Conservation (phyloP, 2,113 vertebrate genomes). For the Gila orcuttii region DNA sequence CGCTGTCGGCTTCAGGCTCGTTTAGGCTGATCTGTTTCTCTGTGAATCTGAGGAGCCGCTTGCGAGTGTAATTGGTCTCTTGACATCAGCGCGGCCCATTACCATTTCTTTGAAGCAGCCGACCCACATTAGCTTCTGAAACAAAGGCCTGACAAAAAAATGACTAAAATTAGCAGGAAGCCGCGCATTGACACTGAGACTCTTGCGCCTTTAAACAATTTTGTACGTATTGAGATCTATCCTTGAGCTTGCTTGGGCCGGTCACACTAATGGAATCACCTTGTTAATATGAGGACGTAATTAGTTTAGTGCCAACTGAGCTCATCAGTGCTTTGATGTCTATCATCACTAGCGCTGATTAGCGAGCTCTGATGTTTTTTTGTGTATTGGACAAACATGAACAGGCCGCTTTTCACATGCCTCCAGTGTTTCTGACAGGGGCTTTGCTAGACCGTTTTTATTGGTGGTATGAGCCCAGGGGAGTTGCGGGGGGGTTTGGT, state of each 20-base stretch:
- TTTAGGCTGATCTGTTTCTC: not conserved
- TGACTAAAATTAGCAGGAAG: conserved; percentile 62
- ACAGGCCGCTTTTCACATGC: not conserved
- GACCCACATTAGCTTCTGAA: conserved; percentile 69
- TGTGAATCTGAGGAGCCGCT: conserved; percentile 51
- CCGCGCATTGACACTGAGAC: too few species aligned
- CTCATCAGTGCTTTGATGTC: conserved; percentile 38
- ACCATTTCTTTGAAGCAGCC: conserved; percentile 77
- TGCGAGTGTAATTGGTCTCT: conserved; percentile 76
- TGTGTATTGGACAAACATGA: not conserved
- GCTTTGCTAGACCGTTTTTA: too few species aligned
- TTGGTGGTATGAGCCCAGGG: too few species aligned
- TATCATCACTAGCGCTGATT: conserved; percentile 27
- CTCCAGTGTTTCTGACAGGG: not conserved
- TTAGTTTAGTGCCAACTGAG: not conserved
- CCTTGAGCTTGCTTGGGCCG: not conserved
- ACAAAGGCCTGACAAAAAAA: conserved; percentile 73
- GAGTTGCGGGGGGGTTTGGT: too few species aligned
- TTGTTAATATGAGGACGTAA: not conserved
- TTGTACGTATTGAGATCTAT: not conserved
- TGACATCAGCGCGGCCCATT: conserved; percentile 73
- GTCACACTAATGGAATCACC: not conserved
- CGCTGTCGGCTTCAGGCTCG: too few species aligned
- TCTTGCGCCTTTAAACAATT: not conserved
- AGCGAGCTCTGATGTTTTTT: not conserved